Base-by-base conservation (phyloP, 1,140 invertebrate genomes). In the Whitmania pigra region DNA sequence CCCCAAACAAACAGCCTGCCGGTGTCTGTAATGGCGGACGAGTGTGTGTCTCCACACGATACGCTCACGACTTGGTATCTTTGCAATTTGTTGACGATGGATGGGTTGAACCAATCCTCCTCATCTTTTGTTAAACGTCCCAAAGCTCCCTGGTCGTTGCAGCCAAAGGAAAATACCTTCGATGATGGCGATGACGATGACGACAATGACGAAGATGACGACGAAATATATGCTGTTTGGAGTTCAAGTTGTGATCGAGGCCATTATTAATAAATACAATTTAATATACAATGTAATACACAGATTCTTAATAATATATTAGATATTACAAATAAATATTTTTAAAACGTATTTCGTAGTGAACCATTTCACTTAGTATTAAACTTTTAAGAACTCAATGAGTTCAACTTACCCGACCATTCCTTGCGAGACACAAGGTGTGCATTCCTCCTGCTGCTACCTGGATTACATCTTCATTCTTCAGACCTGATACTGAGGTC, bases 111-210 rank as follows among this genome's bases (percentile, higher is more conserved):
- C 57, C 57, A 63, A 7, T 63, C 57, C 5, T 7, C 22, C 29
- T 63, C 57, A 0, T 63, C 57, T 1, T 11, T 63, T 17, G 57
- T 63, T 63, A 25, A 11, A 31, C 57, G 57, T 18, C 57, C 57
- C 22, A 63, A 31, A n/a, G 29, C 57, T 5, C 57, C 57, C 29
- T 63, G 57, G 57, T 63, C 57, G 57, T 63, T 63, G 57, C 57
- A 63, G 22, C 57, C 57, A 63, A 63, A 63, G 22, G 57, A 25
- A 31, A 63, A 31, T 63, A 63, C 29, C 57, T 63, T 63, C 29
- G 22, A 36, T 36, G 31, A 36, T 36, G 31, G 6, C 6, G 31
- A 36, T 36, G 31, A 36, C 31, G 31, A 36, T 36, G 31, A 36
- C 31, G 25, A 57, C 54, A 9, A 3, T 25, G 25, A 57, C 54